Conservation (phyloP, 2,888 invertebrate genomes). For the Lathronympha strigana region DNA sequence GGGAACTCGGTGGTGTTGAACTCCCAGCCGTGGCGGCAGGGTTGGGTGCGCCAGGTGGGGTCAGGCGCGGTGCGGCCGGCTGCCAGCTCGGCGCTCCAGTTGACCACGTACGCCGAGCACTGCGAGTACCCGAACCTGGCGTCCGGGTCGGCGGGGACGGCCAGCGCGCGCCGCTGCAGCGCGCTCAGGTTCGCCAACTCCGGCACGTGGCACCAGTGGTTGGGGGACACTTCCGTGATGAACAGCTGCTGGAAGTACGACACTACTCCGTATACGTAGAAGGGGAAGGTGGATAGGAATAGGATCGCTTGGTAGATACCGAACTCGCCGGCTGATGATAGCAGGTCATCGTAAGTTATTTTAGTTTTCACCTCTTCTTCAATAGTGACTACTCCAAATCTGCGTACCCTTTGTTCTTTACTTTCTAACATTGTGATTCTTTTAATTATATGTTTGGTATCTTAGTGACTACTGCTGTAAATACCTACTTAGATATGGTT, state of each 20-base stretch:
- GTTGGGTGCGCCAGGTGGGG: constrained; percentile 53
- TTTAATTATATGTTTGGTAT: neutral
- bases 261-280: constrained; percentile 64
- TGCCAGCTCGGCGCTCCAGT: constrained; percentile 62
- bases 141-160: constrained; percentile 56
- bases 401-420: neutral
- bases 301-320: constrained; percentile 63
- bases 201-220: constrained; percentile 70
- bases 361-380: constrained; percentile 31
- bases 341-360: constrained; percentile 61
- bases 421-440: constrained; percentile 5
- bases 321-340: constrained; percentile 66
- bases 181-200: constrained; percentile 62
- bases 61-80: constrained; percentile 50
- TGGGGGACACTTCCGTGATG: constrained; percentile 63
- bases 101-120: constrained; percentile 60
- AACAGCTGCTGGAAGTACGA: constrained; percentile 66
- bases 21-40: constrained; percentile 69
- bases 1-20: constrained; percentile 69
- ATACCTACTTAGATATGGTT: too few relatives aligned
- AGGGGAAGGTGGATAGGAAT: constrained; percentile 61
- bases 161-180: constrained; percentile 58
- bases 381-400: neutral
- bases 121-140: constrained; percentile 62
- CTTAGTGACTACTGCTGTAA: too few relatives aligned